Base-by-base conservation (phyloP, 2,797 vertebrate genomes). In the Antennarius maculatus region DNA sequence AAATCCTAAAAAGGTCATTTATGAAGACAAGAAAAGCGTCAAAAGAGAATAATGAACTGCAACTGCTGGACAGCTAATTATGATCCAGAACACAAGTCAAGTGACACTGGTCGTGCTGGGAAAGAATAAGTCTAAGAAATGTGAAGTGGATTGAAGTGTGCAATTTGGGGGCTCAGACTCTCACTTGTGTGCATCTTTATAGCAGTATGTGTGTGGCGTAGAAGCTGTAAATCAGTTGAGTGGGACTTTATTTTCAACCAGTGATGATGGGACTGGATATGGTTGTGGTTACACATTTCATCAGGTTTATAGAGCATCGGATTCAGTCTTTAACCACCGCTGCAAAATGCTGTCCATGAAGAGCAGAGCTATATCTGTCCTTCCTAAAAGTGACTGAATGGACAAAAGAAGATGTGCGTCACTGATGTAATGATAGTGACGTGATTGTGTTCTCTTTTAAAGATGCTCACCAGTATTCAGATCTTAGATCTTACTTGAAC, bases 161-260 rank as follows among this genome's bases (percentile, higher is more conserved):
- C 77, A 82, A 85, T 88, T 87, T 86, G 59, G 59, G 71, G 79
- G 64, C 61, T 70, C 61, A 58, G 42, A 63, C 56, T 67, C 77
- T 85, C 82, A 80, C 49, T 67, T 59, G 61, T 74, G 81, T 86
- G 83, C 80, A 61, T 80, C 79, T 85, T 80, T 83, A 69, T 84
- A 83, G 85, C 79, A 75, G 66, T 49, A 80, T 56, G 73, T 76
- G 76, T 80, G 80, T 49, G 78, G 60, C 51, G 65, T 28, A 63
- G 42, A 52, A 55, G 58, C 47, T 80, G 71, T 90, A 88, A 87
- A 89, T 91, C 86, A 85, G 7, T 8, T 34, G 72, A 86, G 76
- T 81, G 56, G 54, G 64, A 60, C 77, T 74, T 79, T 86, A 74
- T 86, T 86, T 83, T 79, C 75, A 81, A 82, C 66, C 69, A 66